Conservation (phyloP, 2,888 invertebrate genomes). For the Sarcophaga carnaria region DNA sequence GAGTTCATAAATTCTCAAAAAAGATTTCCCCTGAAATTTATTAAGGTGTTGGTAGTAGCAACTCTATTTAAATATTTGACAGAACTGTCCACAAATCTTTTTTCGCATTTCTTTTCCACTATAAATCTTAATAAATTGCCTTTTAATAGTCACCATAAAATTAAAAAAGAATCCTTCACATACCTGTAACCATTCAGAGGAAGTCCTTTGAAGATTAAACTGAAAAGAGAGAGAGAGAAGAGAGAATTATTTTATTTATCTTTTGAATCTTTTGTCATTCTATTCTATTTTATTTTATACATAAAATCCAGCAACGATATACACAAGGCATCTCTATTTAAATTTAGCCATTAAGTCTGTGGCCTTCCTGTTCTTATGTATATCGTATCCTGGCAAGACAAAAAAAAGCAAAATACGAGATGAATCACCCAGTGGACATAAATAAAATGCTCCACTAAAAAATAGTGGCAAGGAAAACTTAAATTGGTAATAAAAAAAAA, state of each 20-base stretch:
- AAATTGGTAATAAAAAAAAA: slow-evolving; percentile 14
- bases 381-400: not conserved
- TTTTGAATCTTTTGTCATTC: not conserved
- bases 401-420: not conserved
- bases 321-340: not conserved
- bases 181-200: no score
- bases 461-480: slow-evolving; percentile 38
- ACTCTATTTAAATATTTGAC: no score
- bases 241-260: not conserved
- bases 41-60: no score
- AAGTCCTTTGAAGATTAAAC: not conserved
- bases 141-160: not conserved
- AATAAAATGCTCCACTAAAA: not conserved
- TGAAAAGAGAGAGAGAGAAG: not conserved
- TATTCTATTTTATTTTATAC: not conserved
- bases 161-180: not conserved
- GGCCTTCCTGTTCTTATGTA: not conserved
- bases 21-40: no score
- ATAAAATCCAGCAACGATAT: not conserved
- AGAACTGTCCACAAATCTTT: no score
- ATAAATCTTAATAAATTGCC: not conserved
- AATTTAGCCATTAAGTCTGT: not conserved
- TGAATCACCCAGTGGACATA: not conserved
- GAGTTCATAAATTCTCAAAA: no score
- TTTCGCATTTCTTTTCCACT: not conserved